Percentiles rank a stretch among this genome's conserved stretches.
These are phyloP conservation scores for Pelobates fuscus DNA, from an alignment of 2,113 vertebrate genomes.

Conservation along the genomic window DNA sequence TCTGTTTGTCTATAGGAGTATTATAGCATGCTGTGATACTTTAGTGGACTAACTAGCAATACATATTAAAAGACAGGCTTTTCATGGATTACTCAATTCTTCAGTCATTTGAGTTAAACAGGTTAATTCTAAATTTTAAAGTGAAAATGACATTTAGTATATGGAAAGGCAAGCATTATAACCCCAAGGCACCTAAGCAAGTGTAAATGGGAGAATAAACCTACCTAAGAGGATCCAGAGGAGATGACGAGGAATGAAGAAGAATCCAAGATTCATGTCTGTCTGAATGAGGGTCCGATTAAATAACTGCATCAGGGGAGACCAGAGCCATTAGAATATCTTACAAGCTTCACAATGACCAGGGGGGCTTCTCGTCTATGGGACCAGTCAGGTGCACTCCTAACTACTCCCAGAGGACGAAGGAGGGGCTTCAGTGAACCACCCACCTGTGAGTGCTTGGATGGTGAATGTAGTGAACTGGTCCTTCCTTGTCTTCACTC, in stretches of 20 bases:
- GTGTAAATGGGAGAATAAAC: not conserved
- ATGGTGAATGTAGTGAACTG: not conserved
- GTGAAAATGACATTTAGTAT: too few species aligned
- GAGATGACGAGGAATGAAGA: conserved; percentile 25
- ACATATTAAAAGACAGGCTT: too few species aligned
- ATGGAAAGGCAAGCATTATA: too few species aligned
- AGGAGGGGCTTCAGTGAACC: conserved; percentile 20
- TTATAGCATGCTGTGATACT: too few species aligned
- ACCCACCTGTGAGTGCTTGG: conserved; percentile 12
- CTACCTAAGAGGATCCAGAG: conserved; percentile 44
- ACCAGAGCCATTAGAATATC: conserved; percentile 13
- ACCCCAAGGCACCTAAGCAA: too few species aligned
- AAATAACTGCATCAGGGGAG: not conserved
- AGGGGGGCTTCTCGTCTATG: not conserved
- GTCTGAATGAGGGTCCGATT: not conserved
- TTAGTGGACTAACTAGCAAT: too few species aligned
- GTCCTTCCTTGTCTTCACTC: not conserved
- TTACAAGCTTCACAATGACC: not conserved
- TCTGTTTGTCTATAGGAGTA: too few species aligned
- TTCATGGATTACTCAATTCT: too few species aligned
- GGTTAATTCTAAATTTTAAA: too few species aligned
- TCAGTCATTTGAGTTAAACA: too few species aligned
- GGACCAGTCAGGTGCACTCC: conserved; percentile 1
- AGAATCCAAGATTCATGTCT: conserved; percentile 33
- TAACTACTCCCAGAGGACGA: conserved; percentile 2